phyloP scores from a whole-genome alignment of 2,113 vertebrate species.

The Origma solitaria region DNA sequence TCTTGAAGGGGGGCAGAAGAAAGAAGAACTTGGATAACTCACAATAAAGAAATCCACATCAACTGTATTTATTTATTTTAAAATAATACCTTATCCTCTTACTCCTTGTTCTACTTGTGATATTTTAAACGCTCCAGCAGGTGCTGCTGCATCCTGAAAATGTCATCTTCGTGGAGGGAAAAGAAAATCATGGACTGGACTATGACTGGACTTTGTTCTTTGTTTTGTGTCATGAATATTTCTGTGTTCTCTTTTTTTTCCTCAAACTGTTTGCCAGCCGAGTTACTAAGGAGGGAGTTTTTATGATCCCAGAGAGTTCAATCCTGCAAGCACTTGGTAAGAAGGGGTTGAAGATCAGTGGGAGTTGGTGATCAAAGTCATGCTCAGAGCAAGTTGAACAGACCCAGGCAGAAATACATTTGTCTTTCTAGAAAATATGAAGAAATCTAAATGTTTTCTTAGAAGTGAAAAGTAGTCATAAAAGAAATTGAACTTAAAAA shows the following conservation, averaged over 20 bases:
- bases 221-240: neutral
- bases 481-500: neutral
- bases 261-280: neutral
- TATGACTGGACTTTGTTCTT: neutral
- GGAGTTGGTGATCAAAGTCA: neutral
- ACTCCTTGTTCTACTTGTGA: neutral
- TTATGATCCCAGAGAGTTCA: neutral
- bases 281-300: neutral
- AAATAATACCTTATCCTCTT: neutral
- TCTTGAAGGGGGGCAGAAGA: neutral
- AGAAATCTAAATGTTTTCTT: neutral
- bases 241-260: neutral
- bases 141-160: conserved; percentile 44
- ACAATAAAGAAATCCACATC: neutral
- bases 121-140: conserved; percentile 43
- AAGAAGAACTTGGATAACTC: neutral
- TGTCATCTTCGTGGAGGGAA: accelerated
- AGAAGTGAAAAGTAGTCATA: neutral
- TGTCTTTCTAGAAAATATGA: neutral
- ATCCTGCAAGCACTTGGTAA: neutral
- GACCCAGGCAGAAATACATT: neutral
- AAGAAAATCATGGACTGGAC: neutral
- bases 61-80: neutral
- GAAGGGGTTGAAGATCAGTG: neutral
- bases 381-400: neutral